Base-by-base conservation (phyloP, 2,797 vertebrate species). In the Bufotes viridis region DNA sequence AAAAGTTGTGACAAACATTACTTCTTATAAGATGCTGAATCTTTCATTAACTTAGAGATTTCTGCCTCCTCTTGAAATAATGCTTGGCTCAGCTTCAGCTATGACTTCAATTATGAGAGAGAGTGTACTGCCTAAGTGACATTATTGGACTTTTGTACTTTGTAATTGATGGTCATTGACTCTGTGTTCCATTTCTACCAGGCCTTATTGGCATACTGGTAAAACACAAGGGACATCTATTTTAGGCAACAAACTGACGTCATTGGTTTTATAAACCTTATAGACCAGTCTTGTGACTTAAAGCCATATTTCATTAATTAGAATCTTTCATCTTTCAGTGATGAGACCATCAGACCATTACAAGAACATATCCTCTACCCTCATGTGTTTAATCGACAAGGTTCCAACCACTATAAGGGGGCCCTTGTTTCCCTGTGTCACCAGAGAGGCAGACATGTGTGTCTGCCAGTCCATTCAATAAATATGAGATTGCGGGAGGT, bases 71-170 rank as follows among this genome's bases (percentile, higher is more conserved):
- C 72, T 49, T 42, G 20, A 11, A n/a, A 51, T 75, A 51, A 75
- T 75, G 18, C 70, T 74, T 74, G 70, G 70, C 70, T 49, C 29
- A 22, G 72, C 34, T 75, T 22, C 72, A 75, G 13, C 7, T 49
- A 75, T 75, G 42, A 75, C 72, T 42, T 72, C 51, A 75, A 51
- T 75, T 42, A 69, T 69, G 67, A 69, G 26, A 74, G 3, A 13
- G 70, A 72, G 26, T 15, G 29, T 7, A 20, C 70, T 10, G 70
- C 42, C 70, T 42, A 75, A 51, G 42, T 51, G 72, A 74, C 18
- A 74, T 74, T 74, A 74, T 74, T 74, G 70, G 70, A 49, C 70
- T 74, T 75, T 75, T 75, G 72, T 75, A 75, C 72, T 75, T 75
- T 51, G 42, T 20, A 75, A 53, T 53, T 75, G 72, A 75, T 51